Conservation (phyloP, 1,140 invertebrate genomes). For the Bombus balteatus region DNA sequence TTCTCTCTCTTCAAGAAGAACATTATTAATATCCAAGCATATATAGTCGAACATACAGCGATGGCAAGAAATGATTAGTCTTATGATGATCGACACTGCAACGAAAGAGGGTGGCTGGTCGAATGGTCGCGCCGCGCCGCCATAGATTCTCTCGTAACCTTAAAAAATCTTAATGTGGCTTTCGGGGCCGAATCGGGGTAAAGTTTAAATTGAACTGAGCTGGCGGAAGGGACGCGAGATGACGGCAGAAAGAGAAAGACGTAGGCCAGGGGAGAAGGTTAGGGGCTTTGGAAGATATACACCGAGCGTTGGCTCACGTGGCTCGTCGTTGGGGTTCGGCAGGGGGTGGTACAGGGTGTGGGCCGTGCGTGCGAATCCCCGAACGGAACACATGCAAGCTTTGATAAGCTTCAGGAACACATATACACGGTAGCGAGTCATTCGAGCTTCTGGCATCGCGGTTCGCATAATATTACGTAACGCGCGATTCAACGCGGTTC, state of each 20-base stretch:
- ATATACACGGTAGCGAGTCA: slow-evolving; percentile 65
- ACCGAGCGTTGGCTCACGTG: slow-evolving; percentile 70
- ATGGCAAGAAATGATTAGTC: background rate
- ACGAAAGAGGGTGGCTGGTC: background rate
- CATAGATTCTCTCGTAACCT: slow-evolving; percentile 71
- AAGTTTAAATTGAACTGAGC: slow-evolving; percentile 82
- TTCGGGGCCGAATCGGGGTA: slow-evolving; percentile 73
- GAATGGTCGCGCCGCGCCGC: slow-evolving; percentile 2
- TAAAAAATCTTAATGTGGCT: slow-evolving; percentile 82
- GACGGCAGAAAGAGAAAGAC: slow-evolving; percentile 62
- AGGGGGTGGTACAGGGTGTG: slow-evolving; percentile 58
- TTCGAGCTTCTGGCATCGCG: slow-evolving; percentile 70
- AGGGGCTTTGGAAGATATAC: slow-evolving; percentile 75
- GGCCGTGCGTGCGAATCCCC: slow-evolving; percentile 79
- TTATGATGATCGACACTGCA: too few relatives aligned
- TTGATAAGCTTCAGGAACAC: slow-evolving; percentile 79
- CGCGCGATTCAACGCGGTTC: slow-evolving; percentile 65
- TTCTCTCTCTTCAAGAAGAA: too few relatives aligned
- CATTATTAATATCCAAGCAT: background rate
- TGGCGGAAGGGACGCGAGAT: slow-evolving; percentile 69
- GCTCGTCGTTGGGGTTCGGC: slow-evolving; percentile 28
- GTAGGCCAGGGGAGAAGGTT: slow-evolving; percentile 63
- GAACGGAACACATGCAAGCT: slow-evolving; percentile 79
- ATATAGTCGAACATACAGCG: too few relatives aligned
- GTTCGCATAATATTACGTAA: slow-evolving; percentile 76